Evolutionary conservation across 2,888 invertebrate species (phyloP).

Genomic region (Sturmia bella): DNA sequence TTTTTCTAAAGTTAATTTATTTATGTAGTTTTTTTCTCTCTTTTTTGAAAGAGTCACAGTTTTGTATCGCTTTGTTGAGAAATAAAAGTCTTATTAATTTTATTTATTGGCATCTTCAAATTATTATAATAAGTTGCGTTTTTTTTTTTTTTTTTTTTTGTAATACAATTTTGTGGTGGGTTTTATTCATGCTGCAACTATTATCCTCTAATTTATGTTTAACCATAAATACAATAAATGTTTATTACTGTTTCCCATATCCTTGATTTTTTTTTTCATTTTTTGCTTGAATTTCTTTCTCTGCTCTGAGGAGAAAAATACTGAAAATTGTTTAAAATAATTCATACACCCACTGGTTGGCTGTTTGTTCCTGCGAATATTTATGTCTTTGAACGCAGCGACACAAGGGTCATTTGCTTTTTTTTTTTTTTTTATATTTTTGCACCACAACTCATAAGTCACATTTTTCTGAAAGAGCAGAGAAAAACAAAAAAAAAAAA

Average conservation of each 20-base stretch:
- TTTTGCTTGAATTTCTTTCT: background rate
- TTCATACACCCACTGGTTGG: conserved; percentile 60
- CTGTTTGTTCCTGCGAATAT: background rate
- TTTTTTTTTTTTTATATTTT: conserved; percentile 36
- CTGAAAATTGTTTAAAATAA: conserved; percentile 50
- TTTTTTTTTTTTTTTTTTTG: conserved; percentile 10
- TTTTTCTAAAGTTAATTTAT: background rate
- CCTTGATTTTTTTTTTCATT: conserved; percentile 1
- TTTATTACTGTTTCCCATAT: conserved; percentile 41
- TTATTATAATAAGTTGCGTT: conserved; percentile 48
- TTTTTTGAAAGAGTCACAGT: background rate
- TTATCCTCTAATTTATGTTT: conserved; percentile 66
- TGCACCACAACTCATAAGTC: conserved; percentile 57
- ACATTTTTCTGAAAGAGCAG: background rate
- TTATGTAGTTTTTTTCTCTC: background rate
- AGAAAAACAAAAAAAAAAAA: conserved; percentile 17
- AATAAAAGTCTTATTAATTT: conserved; percentile 56
- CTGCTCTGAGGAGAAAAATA: conserved; percentile 15
- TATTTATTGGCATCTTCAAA: conserved; percentile 64
- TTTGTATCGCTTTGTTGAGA: background rate
- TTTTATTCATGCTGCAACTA: conserved; percentile 52
- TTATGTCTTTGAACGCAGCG: conserved; percentile 22
- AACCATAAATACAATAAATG: conserved; percentile 64
- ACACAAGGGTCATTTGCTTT: conserved; percentile 57
- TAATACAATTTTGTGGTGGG: conserved; percentile 42